Conservation (phyloP, 2,888 invertebrate species). For the Nycteola revayana region DNA sequence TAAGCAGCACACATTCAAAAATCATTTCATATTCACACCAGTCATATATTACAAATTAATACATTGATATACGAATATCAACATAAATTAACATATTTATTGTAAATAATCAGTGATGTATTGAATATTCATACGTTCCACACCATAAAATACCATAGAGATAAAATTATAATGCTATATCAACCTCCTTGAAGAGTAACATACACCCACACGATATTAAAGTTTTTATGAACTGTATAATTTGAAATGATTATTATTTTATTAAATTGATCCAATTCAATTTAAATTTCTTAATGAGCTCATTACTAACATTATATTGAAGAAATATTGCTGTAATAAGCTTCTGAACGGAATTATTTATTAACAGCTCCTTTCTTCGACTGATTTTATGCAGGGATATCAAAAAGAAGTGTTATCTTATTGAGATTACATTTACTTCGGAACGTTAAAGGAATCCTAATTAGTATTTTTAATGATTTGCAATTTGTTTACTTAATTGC, state of each 20-base stretch:
- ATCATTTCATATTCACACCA: conserved; percentile 24
- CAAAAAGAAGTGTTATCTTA: too few species aligned
- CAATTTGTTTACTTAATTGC: too few species aligned
- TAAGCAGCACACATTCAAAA: conserved; percentile 18
- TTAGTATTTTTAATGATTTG: too few species aligned
- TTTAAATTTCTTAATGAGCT: too few species aligned
- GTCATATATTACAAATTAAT: conserved; percentile 37
- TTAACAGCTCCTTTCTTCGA: too few species aligned
- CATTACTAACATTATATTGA: too few species aligned
- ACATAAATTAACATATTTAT: conserved; percentile 62
- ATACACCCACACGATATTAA: not conserved
- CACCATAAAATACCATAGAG: conserved; percentile 19
- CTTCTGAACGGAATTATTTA: too few species aligned
- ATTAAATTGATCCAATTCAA: not conserved
- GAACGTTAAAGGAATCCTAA: too few species aligned
- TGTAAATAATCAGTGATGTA: conserved; percentile 15
- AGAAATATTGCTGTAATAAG: too few species aligned
- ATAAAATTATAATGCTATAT: conserved; percentile 1
- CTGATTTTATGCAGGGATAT: too few species aligned
- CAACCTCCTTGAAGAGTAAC: not conserved
- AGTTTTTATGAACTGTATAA: not conserved
- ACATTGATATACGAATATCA: conserved; percentile 40
- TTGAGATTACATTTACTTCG: too few species aligned
- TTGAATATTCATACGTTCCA: conserved; percentile 38
- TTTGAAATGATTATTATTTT: not conserved